Conservation (phyloP, 2,888 invertebrate genomes). For the Trachelus iudaicus region DNA sequence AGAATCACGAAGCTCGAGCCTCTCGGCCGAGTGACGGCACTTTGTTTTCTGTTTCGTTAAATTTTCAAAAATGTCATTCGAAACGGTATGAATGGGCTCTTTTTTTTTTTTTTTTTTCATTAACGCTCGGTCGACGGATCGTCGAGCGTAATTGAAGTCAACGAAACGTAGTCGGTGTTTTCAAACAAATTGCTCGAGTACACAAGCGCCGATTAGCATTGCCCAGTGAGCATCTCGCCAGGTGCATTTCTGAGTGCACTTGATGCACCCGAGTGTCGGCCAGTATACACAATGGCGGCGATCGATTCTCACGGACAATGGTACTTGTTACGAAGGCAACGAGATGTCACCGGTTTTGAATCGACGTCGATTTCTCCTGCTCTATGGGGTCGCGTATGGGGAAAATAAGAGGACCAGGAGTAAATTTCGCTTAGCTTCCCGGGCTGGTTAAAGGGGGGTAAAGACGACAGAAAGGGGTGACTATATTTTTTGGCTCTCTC, state of each 20-base stretch:
- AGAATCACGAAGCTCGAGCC: background rate
- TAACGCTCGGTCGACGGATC: background rate
- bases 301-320: constrained; percentile 56
- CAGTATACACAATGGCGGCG: constrained; percentile 27
- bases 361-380: constrained; percentile 44
- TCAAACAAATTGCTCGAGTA: constrained; percentile 48
- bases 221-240: constrained; percentile 52
- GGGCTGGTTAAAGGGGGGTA: background rate
- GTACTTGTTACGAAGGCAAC: constrained; percentile 62
- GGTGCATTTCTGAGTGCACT: constrained; percentile 41
- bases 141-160: background rate
- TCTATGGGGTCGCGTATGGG: constrained; percentile 18
- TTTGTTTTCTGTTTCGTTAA: background rate
- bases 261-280: constrained; percentile 29
- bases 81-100: background rate
- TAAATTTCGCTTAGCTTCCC: constrained; percentile 2
- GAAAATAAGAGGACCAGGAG: constrained; percentile 23
- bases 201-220: constrained; percentile 38
- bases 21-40: background rate
- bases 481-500: constrained; percentile 23
- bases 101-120: background rate
- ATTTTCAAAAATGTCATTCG: background rate
- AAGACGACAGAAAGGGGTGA: background rate
- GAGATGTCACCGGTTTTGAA: constrained; percentile 62
- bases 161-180: constrained; percentile 35